Evolutionary conservation across 2,888 invertebrate genomes (phyloP).

Genomic region (Rhamnusium bicolor): DNA sequence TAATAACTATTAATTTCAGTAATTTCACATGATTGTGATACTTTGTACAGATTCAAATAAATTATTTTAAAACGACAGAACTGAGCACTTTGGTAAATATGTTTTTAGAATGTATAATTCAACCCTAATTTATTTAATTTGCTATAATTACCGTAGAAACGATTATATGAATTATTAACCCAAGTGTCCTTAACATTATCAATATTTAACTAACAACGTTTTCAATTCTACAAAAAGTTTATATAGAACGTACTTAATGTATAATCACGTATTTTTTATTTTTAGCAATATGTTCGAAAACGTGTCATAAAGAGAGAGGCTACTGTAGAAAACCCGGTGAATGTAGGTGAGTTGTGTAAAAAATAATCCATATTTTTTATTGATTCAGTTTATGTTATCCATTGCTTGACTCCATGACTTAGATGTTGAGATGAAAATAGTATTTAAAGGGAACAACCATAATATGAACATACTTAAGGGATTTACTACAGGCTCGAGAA

Average conservation of each 20-base stretch:
- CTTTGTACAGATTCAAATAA: no score
- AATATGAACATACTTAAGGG: not conserved
- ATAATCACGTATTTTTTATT: constrained; percentile 41
- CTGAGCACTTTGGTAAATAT: not conserved
- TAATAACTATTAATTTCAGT: no score
- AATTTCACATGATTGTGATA: no score
- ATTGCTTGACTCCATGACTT: not conserved
- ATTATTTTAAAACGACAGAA: no score
- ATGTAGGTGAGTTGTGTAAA: constrained; percentile 77
- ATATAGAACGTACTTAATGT: constrained; percentile 19
- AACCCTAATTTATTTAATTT: not conserved
- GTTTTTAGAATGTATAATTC: not conserved
- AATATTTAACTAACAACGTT: constrained; percentile 38
- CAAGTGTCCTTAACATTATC: constrained; percentile 16
- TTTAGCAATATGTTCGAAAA: constrained; percentile 87
- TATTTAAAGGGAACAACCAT: not conserved
- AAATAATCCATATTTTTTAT: constrained; percentile 7
- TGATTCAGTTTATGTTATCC: constrained; percentile 10
- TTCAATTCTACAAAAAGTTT: constrained; percentile 23
- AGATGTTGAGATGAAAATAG: not conserved
- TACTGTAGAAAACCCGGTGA: constrained; percentile 86
- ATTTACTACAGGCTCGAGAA: no score
- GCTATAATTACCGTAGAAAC: not conserved
- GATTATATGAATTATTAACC: constrained; percentile 33
- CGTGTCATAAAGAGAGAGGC: constrained; percentile 88